Base-by-base conservation (phyloP, 2,888 invertebrate species). In the Seladonia tumulorum region DNA sequence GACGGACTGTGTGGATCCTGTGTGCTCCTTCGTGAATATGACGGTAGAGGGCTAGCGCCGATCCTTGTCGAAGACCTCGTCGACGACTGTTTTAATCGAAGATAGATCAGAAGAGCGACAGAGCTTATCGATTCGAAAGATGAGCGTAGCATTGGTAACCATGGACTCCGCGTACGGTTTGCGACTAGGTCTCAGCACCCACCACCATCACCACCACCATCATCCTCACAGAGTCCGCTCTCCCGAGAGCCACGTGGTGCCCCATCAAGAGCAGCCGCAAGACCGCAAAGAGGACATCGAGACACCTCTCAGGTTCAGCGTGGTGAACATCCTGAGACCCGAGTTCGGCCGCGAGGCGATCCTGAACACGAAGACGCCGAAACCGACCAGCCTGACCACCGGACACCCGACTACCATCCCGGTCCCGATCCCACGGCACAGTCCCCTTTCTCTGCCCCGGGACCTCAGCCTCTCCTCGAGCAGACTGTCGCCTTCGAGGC, bases 281-380 rank as follows among this genome's bases (percentile, higher is more conserved):
- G 86, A 85, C 57, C 87, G 66, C 2, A 81, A 88, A 8, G 85
- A 89, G 5, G 90, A 91, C 57, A 82, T 77, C 10, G 92, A 92
- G 2, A 29, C 89, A 0, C 83, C 93, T 1, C 94, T 98, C 49
- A 97, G 97, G 90, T 98, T 98, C 95, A 98, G 98, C 93, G 98
- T 98, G 94, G 98, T 97, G 92, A 98, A 98, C 95, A 98, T 98
- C 86, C 95, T 98, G 42, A 97, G 98, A 92, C 98, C 98, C 0
- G 98, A 98, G 94, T 98, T 98, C 90, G 98, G 98, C 0, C 96
- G 97, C 49, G 97, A 97, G 92, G 97, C 97, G 18, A 95, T 97
- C 79, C 96, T 96, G 75, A 97, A 96, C 85, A 95, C 97, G 81
- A 97, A 96, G 91, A 93, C 93, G 57, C 92, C 89, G 22, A 92